Percentiles rank a stretch among this genome's conserved stretches.
Conservation (phyloP, 2,797 vertebrate genomes). For the Acanthurus leucopareius region DNA sequence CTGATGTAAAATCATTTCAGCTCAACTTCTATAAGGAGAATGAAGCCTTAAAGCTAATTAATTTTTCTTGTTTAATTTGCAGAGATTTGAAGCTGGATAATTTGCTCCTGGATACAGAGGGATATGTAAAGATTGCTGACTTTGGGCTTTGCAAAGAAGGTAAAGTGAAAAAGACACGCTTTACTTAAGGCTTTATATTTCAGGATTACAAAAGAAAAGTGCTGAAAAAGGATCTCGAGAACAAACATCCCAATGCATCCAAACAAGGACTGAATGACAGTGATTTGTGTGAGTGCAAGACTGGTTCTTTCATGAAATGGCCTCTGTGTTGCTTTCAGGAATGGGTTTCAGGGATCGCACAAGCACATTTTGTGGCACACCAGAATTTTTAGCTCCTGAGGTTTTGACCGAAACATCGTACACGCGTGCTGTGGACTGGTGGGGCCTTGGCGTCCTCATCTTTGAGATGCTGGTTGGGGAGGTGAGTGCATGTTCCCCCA, state of each 20-base stretch:
- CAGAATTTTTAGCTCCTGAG: slow-evolving; percentile 98
- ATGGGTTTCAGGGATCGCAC: slow-evolving; percentile 99
- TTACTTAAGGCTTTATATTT: neutral
- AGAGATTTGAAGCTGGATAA: slow-evolving; percentile 97
- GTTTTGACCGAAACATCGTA: slow-evolving; percentile 99
- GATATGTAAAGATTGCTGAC: slow-evolving; percentile 99
- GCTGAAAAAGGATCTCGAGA: no score
- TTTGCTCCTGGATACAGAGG: slow-evolving; percentile 96
- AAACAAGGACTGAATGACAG: neutral
- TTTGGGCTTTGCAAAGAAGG: slow-evolving; percentile 99
- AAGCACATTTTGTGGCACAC: slow-evolving; percentile 98
- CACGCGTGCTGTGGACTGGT: slow-evolving; percentile 98
- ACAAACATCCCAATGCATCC: neutral
- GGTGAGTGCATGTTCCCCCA: slow-evolving; percentile 83
- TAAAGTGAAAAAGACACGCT: slow-evolving; percentile 64
- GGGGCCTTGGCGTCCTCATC: slow-evolving; percentile 98
- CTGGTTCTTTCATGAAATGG: neutral
- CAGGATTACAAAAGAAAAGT: neutral
- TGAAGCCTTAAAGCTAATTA: neutral
- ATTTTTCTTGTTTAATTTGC: neutral
- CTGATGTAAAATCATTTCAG: no score
- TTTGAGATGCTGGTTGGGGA: slow-evolving; percentile 99
- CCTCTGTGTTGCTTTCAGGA: slow-evolving; percentile 80
- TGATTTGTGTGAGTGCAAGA: no score
- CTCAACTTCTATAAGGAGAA: neutral